Percentiles rank a stretch among this genome's conserved stretches.
These are phyloP conservation scores for Melinaea menophilus DNA, from an alignment of 2,888 invertebrate species.

Conservation along the genomic window DNA sequence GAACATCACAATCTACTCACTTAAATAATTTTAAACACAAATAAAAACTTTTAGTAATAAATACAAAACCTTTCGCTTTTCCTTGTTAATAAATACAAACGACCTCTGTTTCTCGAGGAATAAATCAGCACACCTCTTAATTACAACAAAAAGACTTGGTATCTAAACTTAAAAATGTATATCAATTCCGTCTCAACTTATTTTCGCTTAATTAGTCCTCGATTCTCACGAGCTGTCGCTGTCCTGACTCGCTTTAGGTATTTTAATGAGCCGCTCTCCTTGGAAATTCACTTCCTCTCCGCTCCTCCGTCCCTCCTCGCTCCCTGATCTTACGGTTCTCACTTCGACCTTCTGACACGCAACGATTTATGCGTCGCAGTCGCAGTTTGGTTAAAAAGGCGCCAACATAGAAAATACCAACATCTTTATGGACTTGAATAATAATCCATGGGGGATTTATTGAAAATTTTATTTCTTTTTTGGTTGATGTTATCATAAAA, in stretches of 20 bases:
- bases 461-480: too few species aligned
- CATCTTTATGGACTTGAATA: background rate
- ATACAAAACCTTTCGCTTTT: background rate
- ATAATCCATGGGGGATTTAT: background rate
- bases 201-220: constrained; percentile 52
- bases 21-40: too few species aligned
- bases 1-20: too few species aligned
- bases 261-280: constrained; percentile 62
- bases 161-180: constrained; percentile 11
- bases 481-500: too few species aligned
- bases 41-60: too few species aligned
- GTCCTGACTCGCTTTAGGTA: constrained; percentile 54
- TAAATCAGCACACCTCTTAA: background rate
- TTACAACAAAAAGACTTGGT: background rate
- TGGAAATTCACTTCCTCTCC: constrained; percentile 22
- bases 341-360: constrained; percentile 22
- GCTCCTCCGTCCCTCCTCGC: constrained; percentile 4
- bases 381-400: constrained; percentile 30
- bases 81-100: background rate
- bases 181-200: constrained; percentile 38
- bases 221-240: constrained; percentile 55
- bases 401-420: constrained; percentile 11
- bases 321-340: constrained; percentile 3
- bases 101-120: background rate
- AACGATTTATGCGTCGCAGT: constrained; percentile 29